Base-by-base conservation (phyloP, 2,113 vertebrate genomes). In the Solenodon paradoxus region DNA sequence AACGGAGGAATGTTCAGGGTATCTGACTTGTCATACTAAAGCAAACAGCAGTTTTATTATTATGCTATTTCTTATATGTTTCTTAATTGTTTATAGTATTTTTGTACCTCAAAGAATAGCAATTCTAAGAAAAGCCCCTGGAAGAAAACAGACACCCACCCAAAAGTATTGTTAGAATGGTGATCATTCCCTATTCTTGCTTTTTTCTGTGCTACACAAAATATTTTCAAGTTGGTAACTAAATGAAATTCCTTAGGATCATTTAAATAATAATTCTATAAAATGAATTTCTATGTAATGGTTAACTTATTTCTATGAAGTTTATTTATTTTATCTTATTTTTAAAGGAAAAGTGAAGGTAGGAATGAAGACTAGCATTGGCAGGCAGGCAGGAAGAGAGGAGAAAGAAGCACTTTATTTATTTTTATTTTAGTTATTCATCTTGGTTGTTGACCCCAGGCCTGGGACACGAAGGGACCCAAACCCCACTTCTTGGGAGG, bases 221-320 rank as follows among this genome's bases (percentile, higher is more conserved):
- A 16, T 30, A n/a, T 13, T 47, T 59, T 49, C 9, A 92, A 78
- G 13, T 74, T 92, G 66, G 24, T 77, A 92, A 81, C 24, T 40
- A 95, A 79, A 64, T 45, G 79, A 63, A 61, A 74, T 42, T 72
- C 26, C 72, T 57, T 30, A 71, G 20, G 1, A 66, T 63, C 51
- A 40, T 10, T 83, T 85, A 91, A 95, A 88, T 61, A 86, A 85
- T 4, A 51, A 66, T 32, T 88, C 20, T 24, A 82, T 64, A 59
- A 87, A 64, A 24, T 4, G 26, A 95, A 68, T 28, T 85, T 19
- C 9, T n/a, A 80, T 47, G 28, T 61, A 69, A 85, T 87, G 66
- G 28, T 79, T 94, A 71, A 78, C 24, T 86, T 71, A 81, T 19
- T 90, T 92, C n/a, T n/a, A n/a, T n/a, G n/a, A n/a, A n/a, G n/a